Conservation (phyloP, 2,113 vertebrate genomes). For the Nothoprocta perdicaria region DNA sequence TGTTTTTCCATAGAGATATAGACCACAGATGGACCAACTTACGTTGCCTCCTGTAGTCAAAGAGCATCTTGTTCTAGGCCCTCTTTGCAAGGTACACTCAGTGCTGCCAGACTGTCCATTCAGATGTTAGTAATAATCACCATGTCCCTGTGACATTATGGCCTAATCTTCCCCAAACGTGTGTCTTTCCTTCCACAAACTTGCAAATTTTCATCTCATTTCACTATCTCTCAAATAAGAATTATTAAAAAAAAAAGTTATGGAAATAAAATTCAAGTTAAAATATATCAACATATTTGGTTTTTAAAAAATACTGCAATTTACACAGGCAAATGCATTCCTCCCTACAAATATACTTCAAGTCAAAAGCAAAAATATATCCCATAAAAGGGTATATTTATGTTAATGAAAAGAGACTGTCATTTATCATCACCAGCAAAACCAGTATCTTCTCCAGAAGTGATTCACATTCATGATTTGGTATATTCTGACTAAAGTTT, state of each 20-base stretch:
- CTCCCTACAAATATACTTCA: background rate
- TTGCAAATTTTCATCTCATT: background rate
- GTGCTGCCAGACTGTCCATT: too few relatives aligned
- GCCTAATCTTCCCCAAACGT: background rate
- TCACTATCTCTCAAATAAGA: background rate
- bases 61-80: background rate
- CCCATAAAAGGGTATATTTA: background rate
- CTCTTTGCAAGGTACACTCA: background rate
- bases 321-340: background rate
- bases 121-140: rapidly evolving
- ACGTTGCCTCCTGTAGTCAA: background rate
- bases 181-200: background rate
- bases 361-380: background rate
- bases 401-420: background rate
- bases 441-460: conserved; percentile 1
- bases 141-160: background rate
- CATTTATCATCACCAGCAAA: background rate
- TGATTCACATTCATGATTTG: background rate
- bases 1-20: background rate
- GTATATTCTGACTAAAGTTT: background rate
- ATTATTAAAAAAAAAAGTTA: background rate
- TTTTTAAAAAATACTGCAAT: background rate
- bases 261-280: background rate
- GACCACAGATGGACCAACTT: background rate
- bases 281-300: background rate